Percentiles rank a stretch among this genome's conserved stretches.
Evolutionary conservation across 2,797 vertebrate genomes (phyloP).

Genomic region (Champsocephalus gunnari): DNA sequence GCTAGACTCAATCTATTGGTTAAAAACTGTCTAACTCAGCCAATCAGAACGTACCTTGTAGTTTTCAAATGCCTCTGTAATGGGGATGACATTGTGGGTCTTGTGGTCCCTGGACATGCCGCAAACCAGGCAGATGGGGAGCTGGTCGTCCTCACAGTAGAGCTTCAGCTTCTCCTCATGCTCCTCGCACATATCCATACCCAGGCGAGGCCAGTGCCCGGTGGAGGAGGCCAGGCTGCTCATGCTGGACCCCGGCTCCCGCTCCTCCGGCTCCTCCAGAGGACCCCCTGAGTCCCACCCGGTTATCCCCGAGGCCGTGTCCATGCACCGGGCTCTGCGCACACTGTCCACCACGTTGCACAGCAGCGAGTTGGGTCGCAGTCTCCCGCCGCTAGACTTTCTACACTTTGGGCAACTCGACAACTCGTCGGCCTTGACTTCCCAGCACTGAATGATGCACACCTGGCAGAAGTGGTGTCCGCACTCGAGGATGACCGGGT

Average conservation of each 20-base stretch:
- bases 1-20: neutral
- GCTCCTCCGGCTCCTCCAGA: slow-evolving; percentile 60
- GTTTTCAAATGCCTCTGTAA: slow-evolving; percentile 82
- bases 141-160: slow-evolving; percentile 85
- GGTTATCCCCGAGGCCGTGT: slow-evolving; percentile 11
- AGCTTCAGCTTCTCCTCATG: slow-evolving; percentile 86
- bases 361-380: slow-evolving; percentile 83
- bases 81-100: slow-evolving; percentile 83
- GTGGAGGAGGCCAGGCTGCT: slow-evolving; percentile 71
- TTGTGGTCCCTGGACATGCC: slow-evolving; percentile 85
- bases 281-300: slow-evolving; percentile 7
- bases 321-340: slow-evolving; percentile 71
- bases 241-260: slow-evolving; percentile 72
- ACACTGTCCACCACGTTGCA: slow-evolving; percentile 85
- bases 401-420: slow-evolving; percentile 81
- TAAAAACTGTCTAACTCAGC: neutral
- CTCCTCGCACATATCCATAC: slow-evolving; percentile 78
- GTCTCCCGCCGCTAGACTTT: slow-evolving; percentile 74
- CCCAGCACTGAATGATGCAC: slow-evolving; percentile 84
- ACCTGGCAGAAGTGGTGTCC: slow-evolving; percentile 84
- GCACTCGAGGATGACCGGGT: slow-evolving; percentile 84
- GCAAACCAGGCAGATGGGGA: slow-evolving; percentile 84
- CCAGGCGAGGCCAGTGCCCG: slow-evolving; percentile 67
- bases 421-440: slow-evolving; percentile 77
- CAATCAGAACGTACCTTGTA: slow-evolving; percentile 74